Evolutionary conservation across 2,797 vertebrate species (phyloP).

Genomic region (Benthosema pterotum): DNA sequence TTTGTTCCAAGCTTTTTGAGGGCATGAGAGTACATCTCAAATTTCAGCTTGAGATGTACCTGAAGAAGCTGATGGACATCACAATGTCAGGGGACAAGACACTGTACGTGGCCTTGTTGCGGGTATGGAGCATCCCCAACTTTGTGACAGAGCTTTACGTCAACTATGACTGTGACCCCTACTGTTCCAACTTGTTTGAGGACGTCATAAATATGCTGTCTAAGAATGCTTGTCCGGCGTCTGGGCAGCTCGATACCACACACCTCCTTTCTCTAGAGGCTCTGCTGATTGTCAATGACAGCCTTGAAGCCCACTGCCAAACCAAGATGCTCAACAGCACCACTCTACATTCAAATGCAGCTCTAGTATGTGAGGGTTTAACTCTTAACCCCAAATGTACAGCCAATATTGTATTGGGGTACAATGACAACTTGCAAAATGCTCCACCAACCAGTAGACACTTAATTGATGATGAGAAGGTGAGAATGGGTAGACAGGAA

Average conservation of each 20-base stretch:
- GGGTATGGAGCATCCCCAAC: constrained; percentile 96
- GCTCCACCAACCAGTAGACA: constrained; percentile 81
- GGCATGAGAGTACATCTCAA: constrained; percentile 95
- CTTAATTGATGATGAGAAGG: constrained; percentile 87
- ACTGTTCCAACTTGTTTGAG: constrained; percentile 95
- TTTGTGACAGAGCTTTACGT: constrained; percentile 97
- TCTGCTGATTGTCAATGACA: constrained; percentile 95
- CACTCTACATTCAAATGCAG: constrained; percentile 81
- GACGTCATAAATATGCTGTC: constrained; percentile 98
- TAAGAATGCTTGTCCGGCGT: constrained; percentile 99
- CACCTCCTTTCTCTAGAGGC: constrained; percentile 97
- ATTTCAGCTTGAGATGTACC: constrained; percentile 98
- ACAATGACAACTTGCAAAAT: constrained; percentile 61
- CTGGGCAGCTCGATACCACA: constrained; percentile 96
- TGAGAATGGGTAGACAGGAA: constrained; percentile 84
- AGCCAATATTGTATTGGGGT: constrained; percentile 69
- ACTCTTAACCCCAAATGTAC: constrained; percentile 62
- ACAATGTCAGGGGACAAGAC: constrained; percentile 95
- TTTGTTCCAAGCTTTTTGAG: constrained; percentile 96
- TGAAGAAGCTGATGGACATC: constrained; percentile 98
- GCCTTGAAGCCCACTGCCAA: constrained; percentile 95
- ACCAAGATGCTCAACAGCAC: constrained; percentile 88
- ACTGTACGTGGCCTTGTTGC: constrained; percentile 96
- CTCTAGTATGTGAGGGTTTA: constrained; percentile 71
- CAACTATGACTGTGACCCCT: constrained; percentile 98